Conservation (phyloP, 2,888 invertebrate genomes). For the Drosophila mulleri region DNA sequence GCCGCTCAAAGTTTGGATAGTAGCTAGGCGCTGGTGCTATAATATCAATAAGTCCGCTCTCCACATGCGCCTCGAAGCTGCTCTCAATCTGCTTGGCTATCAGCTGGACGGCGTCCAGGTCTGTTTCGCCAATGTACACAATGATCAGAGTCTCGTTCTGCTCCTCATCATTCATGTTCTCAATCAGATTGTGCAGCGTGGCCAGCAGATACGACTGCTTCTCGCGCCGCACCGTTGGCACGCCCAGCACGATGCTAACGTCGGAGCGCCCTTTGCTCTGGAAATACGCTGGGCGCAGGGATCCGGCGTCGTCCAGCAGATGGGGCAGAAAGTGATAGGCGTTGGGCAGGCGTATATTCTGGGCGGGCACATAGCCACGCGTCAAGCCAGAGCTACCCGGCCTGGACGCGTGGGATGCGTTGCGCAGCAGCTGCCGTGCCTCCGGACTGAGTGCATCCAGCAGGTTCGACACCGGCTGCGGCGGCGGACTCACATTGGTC, state of each 20-base stretch:
- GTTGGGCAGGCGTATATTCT: slow-evolving; percentile 89
- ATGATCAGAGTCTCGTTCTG: slow-evolving; percentile 93
- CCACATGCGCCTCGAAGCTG: slow-evolving; percentile 90
- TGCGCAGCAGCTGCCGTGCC: slow-evolving; percentile 84
- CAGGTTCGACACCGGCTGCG: slow-evolving; percentile 66
- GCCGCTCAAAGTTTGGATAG: slow-evolving; percentile 93
- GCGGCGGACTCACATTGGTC: slow-evolving; percentile 48
- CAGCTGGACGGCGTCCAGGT: slow-evolving; percentile 90
- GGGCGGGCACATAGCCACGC: slow-evolving; percentile 83
- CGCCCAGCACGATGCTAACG: slow-evolving; percentile 92
- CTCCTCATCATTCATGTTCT: slow-evolving; percentile 90
- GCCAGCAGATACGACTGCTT: slow-evolving; percentile 94
- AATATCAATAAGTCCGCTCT: slow-evolving; percentile 94
- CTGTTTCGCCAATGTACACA: slow-evolving; percentile 95
- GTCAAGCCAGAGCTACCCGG: slow-evolving; percentile 23
- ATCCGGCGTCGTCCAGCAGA: slow-evolving; percentile 91
- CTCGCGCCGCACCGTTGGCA: slow-evolving; percentile 95
- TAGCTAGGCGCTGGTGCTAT: slow-evolving; percentile 93
- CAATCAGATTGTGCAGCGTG: slow-evolving; percentile 93
- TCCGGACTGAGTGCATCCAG: slow-evolving; percentile 85
- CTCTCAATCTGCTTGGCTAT: slow-evolving; percentile 91
- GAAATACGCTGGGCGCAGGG: slow-evolving; percentile 91
- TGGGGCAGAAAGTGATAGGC: slow-evolving; percentile 95
- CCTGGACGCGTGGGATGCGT: slow-evolving; percentile 84
- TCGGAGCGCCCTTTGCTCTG: slow-evolving; percentile 90